These are phyloP conservation scores for Philotrypesis tridentata DNA, from an alignment of 1,140 invertebrate genomes.

Conservation along the genomic window DNA sequence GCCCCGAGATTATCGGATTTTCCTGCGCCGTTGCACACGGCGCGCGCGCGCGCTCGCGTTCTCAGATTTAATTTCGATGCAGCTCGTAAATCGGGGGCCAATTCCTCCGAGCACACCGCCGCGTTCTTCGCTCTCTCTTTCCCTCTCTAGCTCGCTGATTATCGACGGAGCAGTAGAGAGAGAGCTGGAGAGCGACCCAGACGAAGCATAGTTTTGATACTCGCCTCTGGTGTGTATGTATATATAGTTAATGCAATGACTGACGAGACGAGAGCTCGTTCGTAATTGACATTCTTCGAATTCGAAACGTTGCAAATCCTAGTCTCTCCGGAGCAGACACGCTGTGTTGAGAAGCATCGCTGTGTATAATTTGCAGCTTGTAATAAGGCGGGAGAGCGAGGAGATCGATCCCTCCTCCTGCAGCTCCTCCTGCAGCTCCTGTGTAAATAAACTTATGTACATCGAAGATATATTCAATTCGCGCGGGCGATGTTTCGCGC, in stretches of 20 bases:
- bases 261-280: neutral
- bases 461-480: no score
- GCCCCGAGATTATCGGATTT: slow-evolving; percentile 30
- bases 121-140: neutral
- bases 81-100: slow-evolving; percentile 8
- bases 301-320: neutral
- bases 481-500: neutral
- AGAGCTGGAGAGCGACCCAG: no score
- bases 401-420: no score
- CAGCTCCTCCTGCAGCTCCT: no score
- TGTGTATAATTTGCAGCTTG: no score
- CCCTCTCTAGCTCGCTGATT: neutral
- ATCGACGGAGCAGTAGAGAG: no score
- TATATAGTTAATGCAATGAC: neutral
- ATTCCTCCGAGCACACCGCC: neutral
- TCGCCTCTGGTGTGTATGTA: no score
- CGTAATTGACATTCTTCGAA: neutral
- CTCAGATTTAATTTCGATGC: slow-evolving; percentile 40
- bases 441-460: no score
- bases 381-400: no score
- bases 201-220: neutral
- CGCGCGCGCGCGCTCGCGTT: no score
- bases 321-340: no score
- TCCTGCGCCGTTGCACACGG: neutral
- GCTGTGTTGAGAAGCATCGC: no score